These are phyloP conservation scores for Hafferia zeledoni DNA, from an alignment of 2,797 vertebrate genomes.

Conservation along the genomic window DNA sequence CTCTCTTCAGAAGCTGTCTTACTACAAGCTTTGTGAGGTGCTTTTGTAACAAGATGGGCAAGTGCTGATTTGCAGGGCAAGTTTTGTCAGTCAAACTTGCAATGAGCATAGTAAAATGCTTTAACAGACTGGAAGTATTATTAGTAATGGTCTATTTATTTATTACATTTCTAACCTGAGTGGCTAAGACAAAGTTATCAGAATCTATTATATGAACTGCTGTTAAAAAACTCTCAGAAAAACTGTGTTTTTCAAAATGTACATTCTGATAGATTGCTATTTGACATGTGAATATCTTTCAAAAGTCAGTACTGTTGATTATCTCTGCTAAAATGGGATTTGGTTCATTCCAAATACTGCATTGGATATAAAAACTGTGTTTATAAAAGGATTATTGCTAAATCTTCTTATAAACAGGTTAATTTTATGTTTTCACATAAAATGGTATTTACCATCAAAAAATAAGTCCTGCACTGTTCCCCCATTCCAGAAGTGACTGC, in stretches of 20 bases:
- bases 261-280: not conserved
- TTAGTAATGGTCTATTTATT: not conserved
- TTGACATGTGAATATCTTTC: not conserved
- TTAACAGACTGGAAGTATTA: not conserved
- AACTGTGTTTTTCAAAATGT: not conserved
- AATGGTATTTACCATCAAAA: not conserved
- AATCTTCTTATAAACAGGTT: not conserved
- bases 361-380: conserved; percentile 1
- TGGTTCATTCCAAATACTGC: conserved; percentile 25
- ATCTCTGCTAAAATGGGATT: not conserved
- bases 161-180: not conserved
- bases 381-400: conserved; percentile 9
- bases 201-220: not conserved
- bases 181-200: not conserved
- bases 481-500: not conserved
- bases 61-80: not conserved
- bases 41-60: not conserved
- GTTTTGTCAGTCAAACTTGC: not conserved
- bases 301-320: conserved; percentile 7
- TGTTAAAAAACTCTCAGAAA: not conserved
- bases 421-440: conserved; percentile 18
- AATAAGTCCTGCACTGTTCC: not conserved
- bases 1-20: not conserved
- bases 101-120: not conserved
- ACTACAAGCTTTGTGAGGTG: not conserved